These are phyloP conservation scores for Danio albolineatus DNA, from an alignment of 2,797 vertebrate genomes.

Conservation along the genomic window DNA sequence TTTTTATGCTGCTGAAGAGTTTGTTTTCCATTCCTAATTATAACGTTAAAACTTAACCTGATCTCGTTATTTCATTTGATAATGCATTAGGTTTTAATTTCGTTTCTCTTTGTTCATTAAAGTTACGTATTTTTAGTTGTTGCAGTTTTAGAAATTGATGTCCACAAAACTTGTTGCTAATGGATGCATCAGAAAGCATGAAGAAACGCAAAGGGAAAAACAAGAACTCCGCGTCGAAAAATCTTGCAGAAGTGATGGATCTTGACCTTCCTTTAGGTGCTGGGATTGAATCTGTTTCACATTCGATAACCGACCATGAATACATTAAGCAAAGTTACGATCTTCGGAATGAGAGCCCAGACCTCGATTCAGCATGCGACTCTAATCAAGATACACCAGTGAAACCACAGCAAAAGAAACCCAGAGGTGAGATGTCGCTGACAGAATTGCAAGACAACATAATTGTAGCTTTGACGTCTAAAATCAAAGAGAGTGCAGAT, in stretches of 20 bases:
- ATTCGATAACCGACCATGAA: neutral
- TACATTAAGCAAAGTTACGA: neutral
- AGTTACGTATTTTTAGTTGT: no score
- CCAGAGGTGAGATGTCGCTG: neutral
- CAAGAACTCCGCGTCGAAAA: neutral
- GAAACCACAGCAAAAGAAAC: constrained; percentile 2
- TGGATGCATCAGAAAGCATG: neutral
- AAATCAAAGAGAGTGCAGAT: neutral
- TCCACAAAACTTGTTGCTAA: no score
- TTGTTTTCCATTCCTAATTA: no score
- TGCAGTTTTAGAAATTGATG: no score
- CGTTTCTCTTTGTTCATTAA: no score
- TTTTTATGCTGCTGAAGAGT: no score
- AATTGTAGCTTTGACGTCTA: no score
- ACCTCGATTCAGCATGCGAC: neutral
- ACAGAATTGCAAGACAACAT: neutral
- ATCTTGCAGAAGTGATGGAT: neutral
- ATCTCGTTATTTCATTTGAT: no score
- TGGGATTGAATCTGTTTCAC: no score
- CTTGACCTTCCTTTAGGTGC: no score
- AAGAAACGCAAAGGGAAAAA: neutral
- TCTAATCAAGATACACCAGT: neutral
- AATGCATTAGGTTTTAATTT: no score
- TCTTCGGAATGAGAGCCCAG: neutral
- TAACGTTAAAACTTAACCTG: no score